Evolutionary conservation across 2,888 invertebrate genomes (phyloP), one percentile per base, ranked within the genome.

Genomic region (Stenchaetothrips biformis): DNA sequence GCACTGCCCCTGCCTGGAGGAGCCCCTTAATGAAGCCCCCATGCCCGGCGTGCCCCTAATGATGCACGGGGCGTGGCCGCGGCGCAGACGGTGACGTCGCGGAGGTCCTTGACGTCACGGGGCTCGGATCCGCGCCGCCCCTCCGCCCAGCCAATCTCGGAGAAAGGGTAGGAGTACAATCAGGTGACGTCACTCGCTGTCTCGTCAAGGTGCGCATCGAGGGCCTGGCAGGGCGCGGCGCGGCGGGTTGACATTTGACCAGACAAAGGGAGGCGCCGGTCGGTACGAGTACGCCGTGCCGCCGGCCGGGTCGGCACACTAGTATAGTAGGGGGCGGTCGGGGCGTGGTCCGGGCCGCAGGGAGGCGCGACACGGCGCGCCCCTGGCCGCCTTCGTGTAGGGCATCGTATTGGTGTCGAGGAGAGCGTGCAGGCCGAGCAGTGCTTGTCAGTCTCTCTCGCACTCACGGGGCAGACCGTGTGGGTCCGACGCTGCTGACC

Each of bases 81-180:
- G 53, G 53, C 53, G 53, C 16, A 13, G 53, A 18, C 4, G 53
- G 53, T 74, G 67, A 74, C 67, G 67, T 74, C 67, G 25, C 67
- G 59, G 59, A 9, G 25, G 67, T 74, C 67, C 67, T 74, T 74
- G 67, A 74, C 67, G 67, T 74, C 67, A 74, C 67, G 11, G 67
- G 67, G n/a, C 21, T 18, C 59, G 13, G 59, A 4, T 37, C 37
- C 37, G 37, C 37, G 37, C 37, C 37, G 37, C 4, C 37, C 37
- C 37, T 37, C 4, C 37, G 59, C 13, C 67, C 67, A 11, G 21
- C 67, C 11, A 74, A 74, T 21, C 67, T 25, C 21, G 67, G 67
- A 74, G 67, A 74, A 74, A 74, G 67, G 67, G 67, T 74, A 25
- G 67, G 25, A 74, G 11, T 74, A 74, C 67, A 74, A 74, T 74